Base-by-base conservation (phyloP, 2,888 invertebrate species). In the Caenorhabditis wallacei region DNA sequence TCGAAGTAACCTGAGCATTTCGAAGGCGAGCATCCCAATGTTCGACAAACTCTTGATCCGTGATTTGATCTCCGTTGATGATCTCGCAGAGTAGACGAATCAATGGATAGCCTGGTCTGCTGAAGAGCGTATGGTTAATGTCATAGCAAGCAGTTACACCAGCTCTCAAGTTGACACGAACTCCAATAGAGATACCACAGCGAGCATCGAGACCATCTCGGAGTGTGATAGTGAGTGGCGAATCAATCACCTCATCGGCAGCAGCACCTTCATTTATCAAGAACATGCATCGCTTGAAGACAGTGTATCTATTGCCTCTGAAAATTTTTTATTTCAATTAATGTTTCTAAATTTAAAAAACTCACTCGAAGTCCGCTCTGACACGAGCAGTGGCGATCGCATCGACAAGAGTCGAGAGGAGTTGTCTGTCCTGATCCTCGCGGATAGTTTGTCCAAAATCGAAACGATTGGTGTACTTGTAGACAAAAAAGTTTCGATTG, bases 381-480 rank as follows among this genome's bases (percentile, higher is more conserved):
- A 26, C 43, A 3, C 56, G 1, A 8, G 22, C 10, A 1, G 69
- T 69, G 1, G 56, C 56, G 10, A 69, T 69, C 1, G 69, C 69
- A 18, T 69, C 69, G 26, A 69, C 20, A 1, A 69, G 18, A 4
- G 69, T 51, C 1, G 63, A 0, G 10, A 51, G 35, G 18, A 51
- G 13, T 8, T 26, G 30, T 8, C 4, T 20, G 20, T 51, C 61
- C 22, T 61, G 40, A 97, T 97, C 0, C 95, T 90, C 86, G n/a
- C 56, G n/a, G 92, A 92, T 48, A 16, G 16, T 46, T 16, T 66
- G n/a, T 16, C 63, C 26, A 16, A 46, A 24, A 7, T 46, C 46
- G 37, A 57, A 22, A 13, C 40, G 16, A 16, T 2, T 11, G 10
- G 54, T 26, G 26, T 57, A 57, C 20, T 57, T 57, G 35, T 37